Conservation (phyloP, 2,888 invertebrate genomes). For the Perdita meconis region DNA sequence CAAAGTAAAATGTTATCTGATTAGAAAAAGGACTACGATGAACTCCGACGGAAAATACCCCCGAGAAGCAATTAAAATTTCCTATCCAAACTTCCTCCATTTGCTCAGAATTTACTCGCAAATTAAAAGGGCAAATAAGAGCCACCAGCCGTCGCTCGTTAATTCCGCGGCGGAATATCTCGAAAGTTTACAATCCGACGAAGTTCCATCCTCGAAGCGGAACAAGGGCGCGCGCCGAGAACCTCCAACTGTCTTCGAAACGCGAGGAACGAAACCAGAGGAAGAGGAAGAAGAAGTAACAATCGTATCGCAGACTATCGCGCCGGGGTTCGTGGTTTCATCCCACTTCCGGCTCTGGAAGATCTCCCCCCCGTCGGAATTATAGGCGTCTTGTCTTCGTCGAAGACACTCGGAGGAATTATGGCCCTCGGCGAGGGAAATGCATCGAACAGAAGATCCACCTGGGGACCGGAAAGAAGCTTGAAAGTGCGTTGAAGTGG, state of each 20-base stretch:
- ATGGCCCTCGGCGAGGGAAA: neutral
- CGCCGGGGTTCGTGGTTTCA: conserved; percentile 18
- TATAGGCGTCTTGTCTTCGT: conserved; percentile 3
- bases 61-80: conserved; percentile 21
- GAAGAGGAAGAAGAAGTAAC: neutral
- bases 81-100: neutral
- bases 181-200: conserved; percentile 37
- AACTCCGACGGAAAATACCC: neutral
- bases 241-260: conserved; percentile 28
- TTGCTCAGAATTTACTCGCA: neutral
- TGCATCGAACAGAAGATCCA: neutral
- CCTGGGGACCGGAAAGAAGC: conserved; percentile 3
- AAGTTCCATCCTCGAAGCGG: conserved; percentile 38
- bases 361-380: conserved; percentile 17
- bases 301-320: conserved; percentile 30
- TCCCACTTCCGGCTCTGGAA: conserved; percentile 36
- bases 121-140: conserved; percentile 27
- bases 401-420: conserved; percentile 1
- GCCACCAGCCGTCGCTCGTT: conserved; percentile 38
- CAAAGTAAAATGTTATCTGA: no score
- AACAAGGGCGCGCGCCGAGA: conserved; percentile 43
- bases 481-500: conserved; percentile 4
- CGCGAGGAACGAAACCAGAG: neutral
- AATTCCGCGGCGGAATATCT: conserved; percentile 25
- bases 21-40: no score